Evolutionary conservation across 2,888 invertebrate species (phyloP).

Genomic region (Hirtodrosophila confusa): DNA sequence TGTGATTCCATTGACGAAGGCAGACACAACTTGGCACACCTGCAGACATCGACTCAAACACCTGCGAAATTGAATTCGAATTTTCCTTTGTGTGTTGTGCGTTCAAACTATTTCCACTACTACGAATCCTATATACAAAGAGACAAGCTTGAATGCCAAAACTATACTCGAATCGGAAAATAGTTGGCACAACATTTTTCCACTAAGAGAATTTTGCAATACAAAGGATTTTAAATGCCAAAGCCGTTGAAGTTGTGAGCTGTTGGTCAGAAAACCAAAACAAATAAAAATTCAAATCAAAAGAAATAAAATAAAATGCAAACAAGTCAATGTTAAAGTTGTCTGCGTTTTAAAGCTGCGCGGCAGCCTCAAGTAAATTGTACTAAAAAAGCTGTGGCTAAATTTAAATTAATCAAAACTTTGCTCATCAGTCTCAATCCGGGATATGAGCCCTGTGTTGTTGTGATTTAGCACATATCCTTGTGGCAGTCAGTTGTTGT

Average conservation of each 20-base stretch:
- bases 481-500: conserved; percentile 28
- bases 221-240: conserved; percentile 62
- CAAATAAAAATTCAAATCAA: background rate
- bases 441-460: conserved; percentile 31
- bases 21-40: conserved; percentile 34
- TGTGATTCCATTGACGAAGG: conserved; percentile 45
- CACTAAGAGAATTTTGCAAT: conserved; percentile 61
- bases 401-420: conserved; percentile 72
- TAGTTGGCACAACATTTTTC: conserved; percentile 71
- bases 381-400: background rate
- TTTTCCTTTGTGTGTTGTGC: conserved; percentile 66
- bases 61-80: conserved; percentile 75
- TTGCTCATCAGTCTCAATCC: conserved; percentile 50
- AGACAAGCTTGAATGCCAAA: conserved; percentile 8
- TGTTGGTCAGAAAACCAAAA: conserved; percentile 8
- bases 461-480: conserved; percentile 50
- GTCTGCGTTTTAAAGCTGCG: background rate
- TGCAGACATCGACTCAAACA: conserved; percentile 64
- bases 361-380: conserved; percentile 8
- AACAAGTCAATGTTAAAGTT: conserved; percentile 2
- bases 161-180: conserved; percentile 33
- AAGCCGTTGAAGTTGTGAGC: conserved; percentile 18
- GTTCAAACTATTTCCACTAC: conserved; percentile 57
- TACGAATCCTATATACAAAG: conserved; percentile 20
- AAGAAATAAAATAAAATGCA: background rate